Conservation (phyloP, 2,888 invertebrate genomes). For the Hydrotaea diabolus region DNA sequence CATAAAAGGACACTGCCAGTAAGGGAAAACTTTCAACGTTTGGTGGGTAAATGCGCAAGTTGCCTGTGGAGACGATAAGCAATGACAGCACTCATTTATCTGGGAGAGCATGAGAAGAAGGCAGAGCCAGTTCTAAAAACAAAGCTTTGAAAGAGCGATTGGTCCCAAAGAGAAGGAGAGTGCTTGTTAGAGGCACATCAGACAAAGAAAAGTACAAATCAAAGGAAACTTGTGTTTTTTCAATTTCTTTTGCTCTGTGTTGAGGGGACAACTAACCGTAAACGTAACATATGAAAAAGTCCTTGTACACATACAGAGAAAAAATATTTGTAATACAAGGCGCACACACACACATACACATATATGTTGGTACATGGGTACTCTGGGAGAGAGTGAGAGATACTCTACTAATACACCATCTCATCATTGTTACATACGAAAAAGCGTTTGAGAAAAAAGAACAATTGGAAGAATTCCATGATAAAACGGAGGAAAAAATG, state of each 20-base stretch:
- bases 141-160: too few species aligned
- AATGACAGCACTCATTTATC: not conserved
- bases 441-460: slow-evolving; percentile 35
- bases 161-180: not conserved
- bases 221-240: not conserved
- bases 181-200: not conserved
- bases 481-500: slow-evolving; percentile 23
- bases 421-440: slow-evolving; percentile 56
- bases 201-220: not conserved
- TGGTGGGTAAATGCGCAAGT: not conserved
- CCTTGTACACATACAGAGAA: slow-evolving; percentile 62
- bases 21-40: not conserved
- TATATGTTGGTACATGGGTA: too few species aligned
- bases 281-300: slow-evolving; percentile 54
- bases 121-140: not conserved
- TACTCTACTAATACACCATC: slow-evolving; percentile 37
- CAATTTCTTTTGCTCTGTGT: not conserved
- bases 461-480: slow-evolving; percentile 26
- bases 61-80: not conserved
- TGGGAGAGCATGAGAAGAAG: too few species aligned
- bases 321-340: not conserved
- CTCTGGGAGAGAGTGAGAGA: slow-evolving; percentile 38
- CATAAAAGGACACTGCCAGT: not conserved
- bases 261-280: not conserved
- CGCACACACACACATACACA: slow-evolving; percentile 36